Conservation (phyloP, 2,888 invertebrate genomes). For the Zonitis immaculata region DNA sequence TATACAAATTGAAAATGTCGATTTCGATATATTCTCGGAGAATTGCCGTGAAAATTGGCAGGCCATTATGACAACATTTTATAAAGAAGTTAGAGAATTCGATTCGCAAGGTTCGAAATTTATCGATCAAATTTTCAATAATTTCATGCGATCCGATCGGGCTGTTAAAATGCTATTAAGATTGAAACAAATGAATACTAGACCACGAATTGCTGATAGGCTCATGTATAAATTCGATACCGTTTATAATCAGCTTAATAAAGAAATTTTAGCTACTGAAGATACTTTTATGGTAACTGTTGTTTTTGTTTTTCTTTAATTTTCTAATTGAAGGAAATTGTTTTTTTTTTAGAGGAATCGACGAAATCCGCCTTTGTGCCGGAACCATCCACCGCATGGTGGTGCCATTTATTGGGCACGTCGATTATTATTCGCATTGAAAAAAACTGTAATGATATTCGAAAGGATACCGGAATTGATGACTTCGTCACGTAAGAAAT, state of each 20-base stretch:
- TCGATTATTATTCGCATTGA: conserved; percentile 72
- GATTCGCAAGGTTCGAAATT: conserved; percentile 80
- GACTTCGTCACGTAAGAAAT: conserved; percentile 66
- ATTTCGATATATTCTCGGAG: conserved; percentile 77
- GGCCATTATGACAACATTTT: conserved; percentile 71
- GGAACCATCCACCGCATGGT: conserved; percentile 73
- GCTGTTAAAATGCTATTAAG: conserved; percentile 75
- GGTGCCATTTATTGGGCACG: conserved; percentile 86
- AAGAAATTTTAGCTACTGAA: conserved; percentile 72
- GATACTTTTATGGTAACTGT: conserved; percentile 62
- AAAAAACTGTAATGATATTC: conserved; percentile 74
- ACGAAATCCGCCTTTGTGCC: conserved; percentile 64
- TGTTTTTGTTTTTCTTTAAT: too few relatives aligned
- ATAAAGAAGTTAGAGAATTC: conserved; percentile 65
- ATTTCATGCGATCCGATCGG: conserved; percentile 69
- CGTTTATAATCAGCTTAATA: conserved; percentile 77
- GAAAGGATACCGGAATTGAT: conserved; percentile 71
- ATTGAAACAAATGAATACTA: conserved; percentile 73
- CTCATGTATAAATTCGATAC: conserved; percentile 79
- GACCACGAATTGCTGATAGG: conserved; percentile 66
- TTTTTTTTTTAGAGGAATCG: conserved; percentile 54
- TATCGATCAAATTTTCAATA: conserved; percentile 80
- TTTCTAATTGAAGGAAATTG: too few relatives aligned
- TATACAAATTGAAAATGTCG: conserved; percentile 68
- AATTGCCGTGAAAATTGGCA: conserved; percentile 84